These are phyloP conservation scores for Ceratina calcarata DNA, from an alignment of 1,140 invertebrate species.

Conservation along the genomic window DNA sequence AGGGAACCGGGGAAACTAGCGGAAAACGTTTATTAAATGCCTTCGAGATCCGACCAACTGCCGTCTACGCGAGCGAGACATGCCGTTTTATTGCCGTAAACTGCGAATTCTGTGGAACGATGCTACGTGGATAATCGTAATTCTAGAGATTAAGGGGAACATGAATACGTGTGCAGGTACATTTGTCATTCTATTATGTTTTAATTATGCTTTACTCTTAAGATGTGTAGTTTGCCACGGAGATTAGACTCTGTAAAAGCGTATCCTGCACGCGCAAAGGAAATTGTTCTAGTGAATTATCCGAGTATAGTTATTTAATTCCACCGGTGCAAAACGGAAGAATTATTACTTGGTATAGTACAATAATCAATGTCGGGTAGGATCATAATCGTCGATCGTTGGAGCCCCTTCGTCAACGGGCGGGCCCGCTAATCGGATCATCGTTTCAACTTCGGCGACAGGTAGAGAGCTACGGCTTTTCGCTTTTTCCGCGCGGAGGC, in stretches of 20 bases:
- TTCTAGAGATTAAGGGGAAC: neutral
- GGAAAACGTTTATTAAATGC: conserved; percentile 39
- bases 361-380: neutral
- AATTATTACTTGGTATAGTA: no score
- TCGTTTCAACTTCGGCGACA: neutral
- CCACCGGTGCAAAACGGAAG: no score
- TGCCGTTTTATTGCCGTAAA: no score
- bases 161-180: no score
- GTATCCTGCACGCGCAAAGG: neutral
- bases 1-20: neutral
- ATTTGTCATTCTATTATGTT: neutral
- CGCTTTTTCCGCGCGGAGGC: conserved; percentile 1
- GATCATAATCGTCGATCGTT: conserved; percentile 1
- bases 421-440: conserved; percentile 22
- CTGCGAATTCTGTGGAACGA: neutral
- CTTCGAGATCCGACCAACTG: neutral
- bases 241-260: neutral
- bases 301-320: neutral
- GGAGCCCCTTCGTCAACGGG: conserved; percentile 4
- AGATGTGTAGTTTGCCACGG: neutral
- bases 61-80: neutral
- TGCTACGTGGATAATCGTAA: neutral
- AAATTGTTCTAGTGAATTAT: neutral
- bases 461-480: conserved; percentile 16
- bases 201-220: no score